Evolutionary conservation across 2,797 vertebrate genomes (phyloP).

Genomic region (Manis crassicaudata): DNA sequence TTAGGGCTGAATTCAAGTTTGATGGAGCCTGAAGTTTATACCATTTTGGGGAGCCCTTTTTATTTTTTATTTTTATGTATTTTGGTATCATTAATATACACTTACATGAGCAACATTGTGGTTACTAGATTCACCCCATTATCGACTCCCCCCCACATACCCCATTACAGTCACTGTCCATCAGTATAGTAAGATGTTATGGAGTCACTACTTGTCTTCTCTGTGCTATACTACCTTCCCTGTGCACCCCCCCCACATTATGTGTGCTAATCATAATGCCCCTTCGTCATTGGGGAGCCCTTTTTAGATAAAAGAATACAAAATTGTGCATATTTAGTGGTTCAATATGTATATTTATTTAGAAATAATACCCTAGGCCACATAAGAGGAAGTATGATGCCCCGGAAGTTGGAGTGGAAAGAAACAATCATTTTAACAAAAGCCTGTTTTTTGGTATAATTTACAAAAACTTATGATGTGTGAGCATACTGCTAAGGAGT

Average conservation of each 20-base stretch:
- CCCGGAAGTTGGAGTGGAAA: background rate
- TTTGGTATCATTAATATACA: no score
- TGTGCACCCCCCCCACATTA: no score
- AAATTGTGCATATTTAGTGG: background rate
- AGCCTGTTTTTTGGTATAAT: background rate
- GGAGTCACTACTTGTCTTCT: no score
- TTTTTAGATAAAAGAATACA: constrained; percentile 44
- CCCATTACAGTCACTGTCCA: no score
- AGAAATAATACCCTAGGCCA: background rate
- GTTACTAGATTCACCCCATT: no score
- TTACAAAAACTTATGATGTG: background rate
- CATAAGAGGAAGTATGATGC: background rate
- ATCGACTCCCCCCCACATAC: no score
- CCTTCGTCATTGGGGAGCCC: background rate
- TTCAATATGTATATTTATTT: background rate
- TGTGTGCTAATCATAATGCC: no score
- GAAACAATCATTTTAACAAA: background rate
- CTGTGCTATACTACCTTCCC: no score
- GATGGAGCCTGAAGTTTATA: background rate
- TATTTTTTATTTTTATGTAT: background rate
- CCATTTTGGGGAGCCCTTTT: background rate
- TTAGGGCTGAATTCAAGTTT: background rate
- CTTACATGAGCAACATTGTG: no score
- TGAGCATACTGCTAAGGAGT: background rate
- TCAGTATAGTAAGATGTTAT: no score